Conservation (phyloP, 2,888 invertebrate species). For the Macropis europaea region DNA sequence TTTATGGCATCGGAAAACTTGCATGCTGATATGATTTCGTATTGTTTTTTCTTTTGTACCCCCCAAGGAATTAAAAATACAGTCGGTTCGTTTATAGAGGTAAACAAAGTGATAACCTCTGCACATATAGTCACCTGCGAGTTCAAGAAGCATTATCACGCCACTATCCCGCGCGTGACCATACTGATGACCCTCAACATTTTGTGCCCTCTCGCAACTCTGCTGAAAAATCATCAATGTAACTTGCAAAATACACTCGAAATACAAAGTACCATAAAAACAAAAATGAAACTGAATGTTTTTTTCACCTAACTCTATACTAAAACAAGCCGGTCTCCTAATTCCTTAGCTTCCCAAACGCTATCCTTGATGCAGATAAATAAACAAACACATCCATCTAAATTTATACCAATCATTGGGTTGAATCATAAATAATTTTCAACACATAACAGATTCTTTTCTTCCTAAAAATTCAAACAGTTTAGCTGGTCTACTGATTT, state of each 20-base stretch:
- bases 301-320: no score
- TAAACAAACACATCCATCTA: no score
- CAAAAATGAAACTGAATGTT: no score
- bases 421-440: no score
- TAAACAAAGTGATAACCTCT: constrained; percentile 57
- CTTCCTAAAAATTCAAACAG: no score
- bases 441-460: no score
- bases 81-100: constrained; percentile 4
- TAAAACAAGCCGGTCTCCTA: no score
- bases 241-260: not conserved
- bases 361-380: no score
- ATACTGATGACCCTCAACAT: constrained; percentile 42
- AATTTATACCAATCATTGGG: no score
- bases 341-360: no score
- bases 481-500: no score
- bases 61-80: constrained; percentile 42
- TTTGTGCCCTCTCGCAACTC: not conserved
- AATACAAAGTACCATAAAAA: no score
- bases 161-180: constrained; percentile 25
- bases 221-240: not conserved
- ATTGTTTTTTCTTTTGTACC: constrained; percentile 13
- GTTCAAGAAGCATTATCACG: constrained; percentile 41
- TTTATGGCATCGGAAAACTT: not conserved
- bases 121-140: constrained; percentile 52
- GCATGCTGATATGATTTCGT: not conserved